Percentiles rank a stretch among this genome's conserved stretches.
These are phyloP conservation scores for Helarctos malayanus DNA, from an alignment of 2,797 vertebrate genomes.

Conservation along the genomic window DNA sequence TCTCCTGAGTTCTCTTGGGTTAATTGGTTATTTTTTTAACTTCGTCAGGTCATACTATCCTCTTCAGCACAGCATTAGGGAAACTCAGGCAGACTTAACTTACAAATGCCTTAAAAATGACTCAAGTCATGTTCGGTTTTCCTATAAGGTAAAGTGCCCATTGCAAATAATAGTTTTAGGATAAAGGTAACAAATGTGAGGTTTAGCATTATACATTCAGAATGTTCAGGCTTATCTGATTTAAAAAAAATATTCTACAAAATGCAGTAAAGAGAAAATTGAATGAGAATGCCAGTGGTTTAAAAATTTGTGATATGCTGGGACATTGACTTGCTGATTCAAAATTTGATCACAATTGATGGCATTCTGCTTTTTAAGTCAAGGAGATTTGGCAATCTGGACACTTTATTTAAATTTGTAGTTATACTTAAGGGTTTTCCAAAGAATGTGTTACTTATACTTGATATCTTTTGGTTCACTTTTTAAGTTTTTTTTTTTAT, in stretches of 20 bases:
- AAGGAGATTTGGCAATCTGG: not conserved
- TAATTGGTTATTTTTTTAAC: slow-evolving; percentile 87
- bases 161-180: slow-evolving; percentile 60
- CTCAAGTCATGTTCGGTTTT: slow-evolving; percentile 1
- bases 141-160: not conserved
- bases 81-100: slow-evolving; percentile 64
- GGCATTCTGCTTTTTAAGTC: not conserved
- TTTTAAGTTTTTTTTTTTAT: not conserved
- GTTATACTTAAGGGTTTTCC: not conserved
- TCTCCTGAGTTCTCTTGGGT: slow-evolving; percentile 76
- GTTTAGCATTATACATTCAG: slow-evolving; percentile 12
- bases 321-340: slow-evolving; percentile 8
- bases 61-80: slow-evolving; percentile 50
- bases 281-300: not conserved
- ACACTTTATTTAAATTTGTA: slow-evolving; percentile 1
- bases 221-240: slow-evolving; percentile 18
- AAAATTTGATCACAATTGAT: not conserved
- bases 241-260: slow-evolving; percentile 32
- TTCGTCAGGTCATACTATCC: slow-evolving; percentile 77
- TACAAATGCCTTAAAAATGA: slow-evolving; percentile 43
- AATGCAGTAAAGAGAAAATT: slow-evolving; percentile 44
- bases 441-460: not conserved
- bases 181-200: slow-evolving; percentile 18
- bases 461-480: not conserved
- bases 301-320: not conserved